Percentiles rank a stretch among this genome's conserved stretches.
Conservation (phyloP, 2,888 invertebrate genomes). For the Leptinotarsa peninsularis region DNA sequence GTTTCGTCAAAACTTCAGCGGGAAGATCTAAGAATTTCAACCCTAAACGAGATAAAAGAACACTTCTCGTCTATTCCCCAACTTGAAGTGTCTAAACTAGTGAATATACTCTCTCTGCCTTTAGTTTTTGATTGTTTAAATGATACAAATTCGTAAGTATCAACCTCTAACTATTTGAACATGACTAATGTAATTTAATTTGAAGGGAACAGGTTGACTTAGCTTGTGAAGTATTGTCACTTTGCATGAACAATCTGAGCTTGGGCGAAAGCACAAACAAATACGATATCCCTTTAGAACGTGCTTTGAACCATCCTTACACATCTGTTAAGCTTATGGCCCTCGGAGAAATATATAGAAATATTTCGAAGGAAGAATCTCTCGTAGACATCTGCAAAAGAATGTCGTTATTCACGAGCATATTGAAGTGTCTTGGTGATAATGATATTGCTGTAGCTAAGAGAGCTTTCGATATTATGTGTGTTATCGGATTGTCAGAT, state of each 20-base stretch:
- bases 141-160: conserved; percentile 66
- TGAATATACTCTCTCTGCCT: conserved; percentile 68
- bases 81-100: conserved; percentile 64
- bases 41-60: conserved; percentile 66
- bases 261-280: conserved; percentile 72
- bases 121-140: conserved; percentile 76
- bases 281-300: conserved; percentile 72
- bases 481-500: conserved; percentile 64
- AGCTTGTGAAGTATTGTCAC: conserved; percentile 75
- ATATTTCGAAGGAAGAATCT: conserved; percentile 55
- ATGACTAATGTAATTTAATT: conserved; percentile 34
- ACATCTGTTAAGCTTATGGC: conserved; percentile 74
- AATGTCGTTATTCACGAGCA: conserved; percentile 67
- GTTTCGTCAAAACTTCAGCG: conserved; percentile 66
- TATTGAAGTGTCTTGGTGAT: conserved; percentile 72
- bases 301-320: conserved; percentile 74
- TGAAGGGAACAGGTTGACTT: conserved; percentile 72
- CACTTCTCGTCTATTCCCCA: conserved; percentile 63
- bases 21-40: conserved; percentile 65
- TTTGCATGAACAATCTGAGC: conserved; percentile 74
- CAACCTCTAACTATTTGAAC: conserved; percentile 52
- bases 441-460: conserved; percentile 72
- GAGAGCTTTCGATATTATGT: conserved; percentile 71
- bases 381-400: conserved; percentile 57
- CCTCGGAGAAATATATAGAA: conserved; percentile 71